phyloP scores from a whole-genome alignment of 1,140 invertebrate species.

The Chrysomallon squamiferum region DNA sequence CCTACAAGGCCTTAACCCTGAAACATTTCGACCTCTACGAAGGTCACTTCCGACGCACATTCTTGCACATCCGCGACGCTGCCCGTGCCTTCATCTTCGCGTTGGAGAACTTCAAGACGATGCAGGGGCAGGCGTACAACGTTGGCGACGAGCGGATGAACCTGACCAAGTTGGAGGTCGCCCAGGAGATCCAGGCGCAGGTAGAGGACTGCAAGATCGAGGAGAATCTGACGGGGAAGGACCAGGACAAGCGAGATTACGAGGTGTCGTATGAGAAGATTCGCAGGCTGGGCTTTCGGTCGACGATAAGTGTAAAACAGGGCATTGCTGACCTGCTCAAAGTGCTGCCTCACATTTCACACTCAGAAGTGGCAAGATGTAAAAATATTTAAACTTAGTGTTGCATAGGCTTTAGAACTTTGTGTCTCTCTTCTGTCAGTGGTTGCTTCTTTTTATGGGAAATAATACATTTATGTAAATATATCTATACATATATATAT shows the following conservation, averaged over 20 bases:
- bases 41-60: constrained; percentile 49
- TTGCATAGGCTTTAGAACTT: not conserved
- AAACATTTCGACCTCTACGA: constrained; percentile 54
- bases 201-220: constrained; percentile 36
- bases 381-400: constrained; percentile 36
- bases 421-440: not conserved
- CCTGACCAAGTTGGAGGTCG: constrained; percentile 47
- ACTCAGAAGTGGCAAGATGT: constrained; percentile 29
- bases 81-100: constrained; percentile 50
- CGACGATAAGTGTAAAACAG: constrained; percentile 40
- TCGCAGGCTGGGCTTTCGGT: constrained; percentile 31
- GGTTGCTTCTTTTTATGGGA: not conserved
- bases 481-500: not conserved
- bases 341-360: constrained; percentile 34
- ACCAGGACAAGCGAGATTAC: constrained; percentile 52
- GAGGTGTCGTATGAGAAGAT: constrained; percentile 53
- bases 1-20: constrained; percentile 45
- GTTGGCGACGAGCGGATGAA: constrained; percentile 52
- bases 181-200: constrained; percentile 33
- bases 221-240: constrained; percentile 30
- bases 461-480: not conserved
- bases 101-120: constrained; percentile 39
- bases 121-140: constrained; percentile 49
- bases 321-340: constrained; percentile 43
- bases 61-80: constrained; percentile 51